Conservation (phyloP, 2,113 vertebrate genomes). For the Tor tambroides region DNA sequence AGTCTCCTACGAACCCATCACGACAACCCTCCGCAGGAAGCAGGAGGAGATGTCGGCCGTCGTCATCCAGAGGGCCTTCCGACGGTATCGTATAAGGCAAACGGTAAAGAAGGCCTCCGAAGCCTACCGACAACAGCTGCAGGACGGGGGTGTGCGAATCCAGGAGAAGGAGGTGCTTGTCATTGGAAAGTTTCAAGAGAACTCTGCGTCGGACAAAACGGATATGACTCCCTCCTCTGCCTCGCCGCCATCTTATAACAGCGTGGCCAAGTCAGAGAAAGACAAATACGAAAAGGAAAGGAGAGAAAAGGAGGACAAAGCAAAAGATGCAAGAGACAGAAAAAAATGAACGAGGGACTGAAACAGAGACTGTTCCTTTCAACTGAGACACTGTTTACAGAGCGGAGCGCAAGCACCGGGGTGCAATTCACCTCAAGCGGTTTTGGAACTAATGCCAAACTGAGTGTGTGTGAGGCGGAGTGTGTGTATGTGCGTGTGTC, state of each 20-base stretch:
- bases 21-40: constrained; percentile 90
- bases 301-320: constrained; percentile 90
- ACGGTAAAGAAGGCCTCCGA: constrained; percentile 86
- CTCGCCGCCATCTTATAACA: constrained; percentile 95
- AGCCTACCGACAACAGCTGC: constrained; percentile 79
- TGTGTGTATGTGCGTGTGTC: constrained; percentile 38
- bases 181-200: constrained; percentile 87
- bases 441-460: constrained; percentile 83
- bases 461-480: constrained; percentile 68
- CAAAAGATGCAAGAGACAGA: constrained; percentile 86
- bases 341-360: constrained; percentile 81
- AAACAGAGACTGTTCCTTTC: constrained; percentile 59
- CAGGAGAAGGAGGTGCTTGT: constrained; percentile 88
- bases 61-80: constrained; percentile 90
- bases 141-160: constrained; percentile 69
- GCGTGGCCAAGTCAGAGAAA: constrained; percentile 92
- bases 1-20: constrained; percentile 96
- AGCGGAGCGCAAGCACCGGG: constrained; percentile 73
- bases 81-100: constrained; percentile 81
- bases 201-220: constrained; percentile 91
- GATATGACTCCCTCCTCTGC: constrained; percentile 92
- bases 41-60: constrained; percentile 90
- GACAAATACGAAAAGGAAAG: constrained; percentile 95
- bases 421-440: constrained; percentile 71
- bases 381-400: constrained; percentile 85